These are phyloP conservation scores for Magallana angulata DNA, from an alignment of 1,140 invertebrate genomes.

Conservation along the genomic window DNA sequence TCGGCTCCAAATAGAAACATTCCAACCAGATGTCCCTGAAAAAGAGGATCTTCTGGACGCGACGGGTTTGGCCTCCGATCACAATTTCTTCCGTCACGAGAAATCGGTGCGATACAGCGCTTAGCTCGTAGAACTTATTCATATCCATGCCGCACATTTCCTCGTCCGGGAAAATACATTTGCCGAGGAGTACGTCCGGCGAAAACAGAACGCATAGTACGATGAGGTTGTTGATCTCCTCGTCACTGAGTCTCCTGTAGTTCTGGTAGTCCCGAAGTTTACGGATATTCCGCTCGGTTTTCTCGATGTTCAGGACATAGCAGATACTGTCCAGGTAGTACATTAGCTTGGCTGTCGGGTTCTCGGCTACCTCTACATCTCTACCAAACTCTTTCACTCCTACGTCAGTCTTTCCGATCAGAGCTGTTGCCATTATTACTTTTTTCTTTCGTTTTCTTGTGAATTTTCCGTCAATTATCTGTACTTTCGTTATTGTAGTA, in stretches of 20 bases:
- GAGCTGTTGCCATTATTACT: slow-evolving; percentile 19
- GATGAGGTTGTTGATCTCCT: slow-evolving; percentile 53
- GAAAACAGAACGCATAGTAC: slow-evolving; percentile 55
- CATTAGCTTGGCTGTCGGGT: slow-evolving; percentile 62
- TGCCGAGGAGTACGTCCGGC: slow-evolving; percentile 61
- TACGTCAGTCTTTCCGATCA: slow-evolving; percentile 54
- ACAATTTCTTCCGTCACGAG: slow-evolving; percentile 59
- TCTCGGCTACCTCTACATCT: slow-evolving; percentile 54
- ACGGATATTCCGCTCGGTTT: slow-evolving; percentile 47
- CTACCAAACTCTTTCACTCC: slow-evolving; percentile 57
- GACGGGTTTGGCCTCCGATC: slow-evolving; percentile 57
- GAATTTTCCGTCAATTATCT: slow-evolving; percentile 1
- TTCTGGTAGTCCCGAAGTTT: slow-evolving; percentile 52
- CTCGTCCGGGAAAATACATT: slow-evolving; percentile 64
- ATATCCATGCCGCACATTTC: slow-evolving; percentile 57
- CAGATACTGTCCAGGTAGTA: slow-evolving; percentile 66
- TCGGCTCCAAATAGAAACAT: slow-evolving; percentile 50
- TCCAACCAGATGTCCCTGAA: slow-evolving; percentile 55
- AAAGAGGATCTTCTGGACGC: slow-evolving; percentile 59
- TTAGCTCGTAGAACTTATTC: slow-evolving; percentile 65
- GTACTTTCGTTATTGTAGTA: slow-evolving; percentile 10
- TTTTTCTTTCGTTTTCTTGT: slow-evolving; percentile 28
- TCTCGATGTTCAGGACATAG: slow-evolving; percentile 57
- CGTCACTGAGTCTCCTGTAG: slow-evolving; percentile 48
- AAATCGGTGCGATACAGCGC: slow-evolving; percentile 53